Conservation (phyloP, 30 jellyfish, hydroid and myxozoan genomes). For the Nemopilema nomurai region DNA sequence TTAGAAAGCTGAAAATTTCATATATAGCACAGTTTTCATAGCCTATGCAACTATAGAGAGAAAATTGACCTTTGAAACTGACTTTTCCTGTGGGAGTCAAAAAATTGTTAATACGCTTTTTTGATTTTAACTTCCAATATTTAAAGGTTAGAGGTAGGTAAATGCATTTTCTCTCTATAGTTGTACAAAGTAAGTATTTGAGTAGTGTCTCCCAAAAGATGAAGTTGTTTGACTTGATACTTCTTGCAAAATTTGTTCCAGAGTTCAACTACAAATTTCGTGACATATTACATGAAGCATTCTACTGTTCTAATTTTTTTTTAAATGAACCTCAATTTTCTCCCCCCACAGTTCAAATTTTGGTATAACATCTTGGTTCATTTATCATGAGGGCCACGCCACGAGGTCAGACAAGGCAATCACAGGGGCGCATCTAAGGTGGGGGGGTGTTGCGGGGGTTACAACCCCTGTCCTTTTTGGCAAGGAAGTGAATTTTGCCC, state of each 20-base stretch:
- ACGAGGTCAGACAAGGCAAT: too few species aligned
- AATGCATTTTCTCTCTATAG: neutral
- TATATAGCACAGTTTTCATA: neutral
- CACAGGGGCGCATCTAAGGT: too few species aligned
- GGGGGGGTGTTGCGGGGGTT: too few species aligned
- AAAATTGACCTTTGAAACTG: neutral
- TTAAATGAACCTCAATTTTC: neutral
- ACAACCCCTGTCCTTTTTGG: too few species aligned
- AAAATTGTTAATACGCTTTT: neutral
- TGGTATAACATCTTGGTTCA: neutral
- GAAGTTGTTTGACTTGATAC: neutral
- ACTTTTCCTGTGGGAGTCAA: neutral
- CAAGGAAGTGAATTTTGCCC: too few species aligned
- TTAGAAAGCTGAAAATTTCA: neutral
- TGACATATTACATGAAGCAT: too few species aligned
- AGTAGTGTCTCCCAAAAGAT: neutral
- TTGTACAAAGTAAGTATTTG: neutral
- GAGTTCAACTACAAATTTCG: neutral
- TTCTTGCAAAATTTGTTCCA: neutral
- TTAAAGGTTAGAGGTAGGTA: neutral
- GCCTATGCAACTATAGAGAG: neutral
- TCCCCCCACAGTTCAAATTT: neutral
- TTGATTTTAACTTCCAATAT: neutral
- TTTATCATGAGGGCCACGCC: neutral
- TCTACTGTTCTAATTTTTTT: neutral